A percentile compares a stretch with the other conserved stretches of the same genome.
Conservation (phyloP, 2,888 invertebrate species). For the Dynastes hyllus region DNA sequence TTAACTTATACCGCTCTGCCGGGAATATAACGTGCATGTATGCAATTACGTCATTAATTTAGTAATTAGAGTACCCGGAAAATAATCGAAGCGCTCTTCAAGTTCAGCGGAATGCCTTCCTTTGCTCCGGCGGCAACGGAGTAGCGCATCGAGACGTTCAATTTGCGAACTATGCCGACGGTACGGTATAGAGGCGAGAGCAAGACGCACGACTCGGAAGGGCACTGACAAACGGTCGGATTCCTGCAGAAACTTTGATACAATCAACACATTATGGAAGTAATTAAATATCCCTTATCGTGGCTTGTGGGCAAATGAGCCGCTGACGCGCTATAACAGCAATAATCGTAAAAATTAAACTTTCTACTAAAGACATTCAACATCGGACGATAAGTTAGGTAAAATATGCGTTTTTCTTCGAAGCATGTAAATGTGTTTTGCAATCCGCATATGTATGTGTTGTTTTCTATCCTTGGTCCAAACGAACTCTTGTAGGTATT, state of each 20-base stretch:
- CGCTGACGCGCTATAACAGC: slow-evolving; percentile 24
- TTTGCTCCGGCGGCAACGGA: neutral
- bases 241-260: slow-evolving; percentile 46
- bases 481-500: too few relatives aligned
- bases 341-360: slow-evolving; percentile 42
- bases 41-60: slow-evolving; percentile 39
- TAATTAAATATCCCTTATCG: slow-evolving; percentile 46
- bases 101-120: neutral
- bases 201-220: slow-evolving; percentile 16
- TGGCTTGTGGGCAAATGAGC: slow-evolving; percentile 4
- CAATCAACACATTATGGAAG: slow-evolving; percentile 46
- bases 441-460: too few relatives aligned
- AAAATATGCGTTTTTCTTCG: too few relatives aligned
- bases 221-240: slow-evolving; percentile 41
- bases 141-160: neutral
- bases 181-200: neutral
- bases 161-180: slow-evolving; percentile 8
- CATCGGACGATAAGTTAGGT: too few relatives aligned
- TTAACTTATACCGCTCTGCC: too few relatives aligned
- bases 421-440: too few relatives aligned
- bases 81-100: slow-evolving; percentile 21
- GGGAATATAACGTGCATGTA: slow-evolving; percentile 17
- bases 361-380: neutral
- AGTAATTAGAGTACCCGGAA: slow-evolving; percentile 21
- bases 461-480: too few relatives aligned